Evolutionary conservation across 2,888 invertebrate species (phyloP).

Genomic region (Rutpela maculata): DNA sequence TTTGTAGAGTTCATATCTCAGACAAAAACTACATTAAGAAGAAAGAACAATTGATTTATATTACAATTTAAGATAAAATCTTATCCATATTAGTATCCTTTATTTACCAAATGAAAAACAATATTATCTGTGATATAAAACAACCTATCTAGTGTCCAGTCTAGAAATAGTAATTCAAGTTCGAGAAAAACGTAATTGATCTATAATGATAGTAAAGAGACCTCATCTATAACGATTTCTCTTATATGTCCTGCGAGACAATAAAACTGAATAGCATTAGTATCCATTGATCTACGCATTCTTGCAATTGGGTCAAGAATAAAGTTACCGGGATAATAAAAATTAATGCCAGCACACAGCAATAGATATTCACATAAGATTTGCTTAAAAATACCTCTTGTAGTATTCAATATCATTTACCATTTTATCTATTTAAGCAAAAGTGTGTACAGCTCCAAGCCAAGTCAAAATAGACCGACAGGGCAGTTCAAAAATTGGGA

Average conservation of each 20-base stretch:
- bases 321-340: slow-evolving; percentile 54
- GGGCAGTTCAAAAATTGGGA: too few species aligned
- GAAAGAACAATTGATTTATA: slow-evolving; percentile 46
- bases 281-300: slow-evolving; percentile 48
- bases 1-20: slow-evolving; percentile 29
- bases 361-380: background rate
- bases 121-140: slow-evolving; percentile 53
- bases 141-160: slow-evolving; percentile 51
- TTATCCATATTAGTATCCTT: slow-evolving; percentile 41
- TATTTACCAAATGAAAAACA: slow-evolving; percentile 47
- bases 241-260: slow-evolving; percentile 52
- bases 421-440: background rate
- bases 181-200: slow-evolving; percentile 57
- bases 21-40: slow-evolving; percentile 35
- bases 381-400: background rate
- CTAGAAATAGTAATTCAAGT: slow-evolving; percentile 54
- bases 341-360: slow-evolving; percentile 45
- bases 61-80: slow-evolving; percentile 48
- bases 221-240: slow-evolving; percentile 59
- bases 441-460: background rate
- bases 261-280: slow-evolving; percentile 54
- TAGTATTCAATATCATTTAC: background rate
- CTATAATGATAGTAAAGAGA: slow-evolving; percentile 56
- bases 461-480: background rate
- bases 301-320: slow-evolving; percentile 58